These are phyloP conservation scores for Peromyscus attwateri DNA, from an alignment of 2,797 vertebrate genomes.

Conservation along the genomic window DNA sequence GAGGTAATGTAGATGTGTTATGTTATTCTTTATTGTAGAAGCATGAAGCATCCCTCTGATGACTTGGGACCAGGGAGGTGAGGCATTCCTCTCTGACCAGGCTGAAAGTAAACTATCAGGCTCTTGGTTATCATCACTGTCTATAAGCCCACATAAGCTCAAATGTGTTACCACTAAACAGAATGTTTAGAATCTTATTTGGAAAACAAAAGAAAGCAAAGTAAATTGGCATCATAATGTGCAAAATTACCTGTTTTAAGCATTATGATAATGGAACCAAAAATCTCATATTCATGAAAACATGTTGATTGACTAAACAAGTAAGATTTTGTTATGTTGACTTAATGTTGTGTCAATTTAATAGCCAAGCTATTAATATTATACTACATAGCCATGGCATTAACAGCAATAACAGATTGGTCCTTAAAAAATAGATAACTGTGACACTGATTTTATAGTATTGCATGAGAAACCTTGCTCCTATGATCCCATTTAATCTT, in stretches of 20 bases:
- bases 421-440: not conserved
- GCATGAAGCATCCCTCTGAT: conserved; percentile 33
- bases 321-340: not conserved
- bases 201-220: not conserved
- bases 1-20: conserved; percentile 61
- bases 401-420: not conserved
- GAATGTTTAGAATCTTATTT: not conserved
- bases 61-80: conserved; percentile 5
- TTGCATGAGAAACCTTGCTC: not conserved
- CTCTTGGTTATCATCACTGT: not conserved
- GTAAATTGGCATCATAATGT: not conserved
- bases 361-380: not conserved
- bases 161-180: not conserved
- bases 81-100: not conserved
- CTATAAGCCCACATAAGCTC: not conserved
- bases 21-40: conserved; percentile 71
- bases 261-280: not conserved
- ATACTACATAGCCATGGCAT: not conserved
- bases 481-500: not conserved
- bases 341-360: not conserved
- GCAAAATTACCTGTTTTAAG: not conserved
- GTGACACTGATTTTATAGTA: not conserved
- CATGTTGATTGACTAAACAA: conserved; percentile 27
- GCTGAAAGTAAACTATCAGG: not conserved
- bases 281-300: not conserved